A percentile compares a stretch with the other conserved stretches of the same genome.
phyloP scores from a whole-genome alignment of 2,113 vertebrate genomes.

The Scalopus aquaticus region DNA sequence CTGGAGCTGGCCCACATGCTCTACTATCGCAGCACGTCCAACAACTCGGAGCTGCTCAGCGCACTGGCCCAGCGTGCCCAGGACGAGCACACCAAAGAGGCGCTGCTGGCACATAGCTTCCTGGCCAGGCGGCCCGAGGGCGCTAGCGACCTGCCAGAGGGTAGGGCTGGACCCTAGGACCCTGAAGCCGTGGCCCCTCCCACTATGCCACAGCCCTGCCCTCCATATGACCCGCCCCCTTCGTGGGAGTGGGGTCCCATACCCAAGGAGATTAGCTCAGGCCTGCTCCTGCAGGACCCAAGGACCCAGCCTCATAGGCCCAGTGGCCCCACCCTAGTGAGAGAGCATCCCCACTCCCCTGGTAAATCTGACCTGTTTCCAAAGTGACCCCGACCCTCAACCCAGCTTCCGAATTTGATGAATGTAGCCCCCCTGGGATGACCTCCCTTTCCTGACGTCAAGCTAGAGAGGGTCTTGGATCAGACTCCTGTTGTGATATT shows the following conservation, averaged over 20 bases:
- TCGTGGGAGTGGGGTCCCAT: background rate
- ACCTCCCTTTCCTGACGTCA: background rate
- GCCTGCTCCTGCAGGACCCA: background rate
- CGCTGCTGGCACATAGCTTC: conserved; percentile 82
- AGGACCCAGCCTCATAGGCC: background rate
- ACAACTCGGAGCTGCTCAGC: conserved; percentile 83
- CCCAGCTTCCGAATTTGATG: background rate
- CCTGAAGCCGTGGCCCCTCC: background rate
- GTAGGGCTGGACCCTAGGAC: background rate
- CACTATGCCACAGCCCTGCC: background rate
- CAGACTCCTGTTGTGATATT: background rate
- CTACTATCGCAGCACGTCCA: conserved; percentile 84
- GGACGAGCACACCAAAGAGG: conserved; percentile 83
- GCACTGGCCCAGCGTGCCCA: conserved; percentile 82
- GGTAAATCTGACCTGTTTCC: background rate
- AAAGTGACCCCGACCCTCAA: background rate
- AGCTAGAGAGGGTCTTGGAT: background rate
- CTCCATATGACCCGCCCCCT: too few relatives aligned
- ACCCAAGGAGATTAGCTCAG: background rate
- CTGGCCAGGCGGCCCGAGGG: conserved; percentile 5
- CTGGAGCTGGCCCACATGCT: conserved; percentile 85
- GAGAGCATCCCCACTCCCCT: background rate
- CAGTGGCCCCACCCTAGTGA: background rate
- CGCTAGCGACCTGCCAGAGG: accelerated
- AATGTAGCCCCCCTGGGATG: background rate